These are phyloP conservation scores for Ptilorrhoa leucosticta DNA, from an alignment of 2,113 vertebrate genomes.

Conservation along the genomic window DNA sequence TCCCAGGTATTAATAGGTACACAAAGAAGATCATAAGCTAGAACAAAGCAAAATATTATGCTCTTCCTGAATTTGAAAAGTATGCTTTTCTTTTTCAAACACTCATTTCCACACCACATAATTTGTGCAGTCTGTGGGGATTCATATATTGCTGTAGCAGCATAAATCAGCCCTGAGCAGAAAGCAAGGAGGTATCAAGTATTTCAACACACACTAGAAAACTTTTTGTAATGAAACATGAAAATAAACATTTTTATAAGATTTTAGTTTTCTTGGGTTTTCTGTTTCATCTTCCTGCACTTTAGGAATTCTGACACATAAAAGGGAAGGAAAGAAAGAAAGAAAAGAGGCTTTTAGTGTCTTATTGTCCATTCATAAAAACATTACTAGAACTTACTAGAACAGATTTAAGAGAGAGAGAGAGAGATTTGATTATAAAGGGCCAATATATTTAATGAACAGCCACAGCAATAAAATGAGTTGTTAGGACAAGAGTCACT, in stretches of 20 bases:
- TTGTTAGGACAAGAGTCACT: not conserved
- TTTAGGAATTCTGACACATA: not conserved
- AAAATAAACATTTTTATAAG: not conserved
- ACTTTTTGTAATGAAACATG: not conserved
- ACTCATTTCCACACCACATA: not conserved
- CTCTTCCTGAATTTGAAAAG: slow-evolving; percentile 23
- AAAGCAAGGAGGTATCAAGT: not conserved
- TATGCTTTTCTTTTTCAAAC: slow-evolving; percentile 14
- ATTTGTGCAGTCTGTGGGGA: slow-evolving; percentile 19
- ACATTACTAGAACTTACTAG: not conserved
- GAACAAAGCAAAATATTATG: not conserved
- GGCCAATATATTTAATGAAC: not conserved
- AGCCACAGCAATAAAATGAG: not conserved
- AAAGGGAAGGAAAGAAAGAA: not conserved
- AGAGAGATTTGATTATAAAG: not conserved
- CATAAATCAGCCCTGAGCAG: not conserved
- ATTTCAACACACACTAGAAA: not conserved
- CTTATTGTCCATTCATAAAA: not conserved
- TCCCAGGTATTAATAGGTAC: slow-evolving; percentile 28
- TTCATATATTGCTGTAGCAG: slow-evolving; percentile 10
- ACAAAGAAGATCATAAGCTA: not conserved
- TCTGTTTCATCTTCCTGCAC: not conserved
- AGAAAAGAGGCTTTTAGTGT: not conserved
- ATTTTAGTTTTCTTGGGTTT: not conserved
- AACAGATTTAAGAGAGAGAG: not conserved